Percentiles rank a stretch among this genome's conserved stretches.
Conservation (phyloP, 2,113 vertebrate genomes). For the Xenopus laevis region DNA sequence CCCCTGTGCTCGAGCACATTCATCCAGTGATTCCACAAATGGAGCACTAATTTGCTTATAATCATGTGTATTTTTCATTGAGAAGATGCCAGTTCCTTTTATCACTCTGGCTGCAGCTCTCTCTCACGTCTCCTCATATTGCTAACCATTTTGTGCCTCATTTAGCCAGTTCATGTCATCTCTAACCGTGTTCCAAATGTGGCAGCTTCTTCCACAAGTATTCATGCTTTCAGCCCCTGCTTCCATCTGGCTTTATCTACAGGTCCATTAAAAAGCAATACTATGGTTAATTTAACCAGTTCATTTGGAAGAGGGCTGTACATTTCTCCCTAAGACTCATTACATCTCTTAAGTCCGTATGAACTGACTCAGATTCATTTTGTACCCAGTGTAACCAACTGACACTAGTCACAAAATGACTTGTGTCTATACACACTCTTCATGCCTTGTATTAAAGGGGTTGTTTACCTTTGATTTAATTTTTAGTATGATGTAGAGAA, state of each 20-base stretch:
- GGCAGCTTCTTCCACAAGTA: background rate
- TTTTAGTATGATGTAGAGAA: no score
- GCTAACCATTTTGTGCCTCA: slow-evolving; percentile 22
- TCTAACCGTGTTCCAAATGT: background rate
- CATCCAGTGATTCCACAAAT: no score
- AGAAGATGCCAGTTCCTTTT: no score
- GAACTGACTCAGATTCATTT: background rate
- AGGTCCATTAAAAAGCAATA: slow-evolving; percentile 1
- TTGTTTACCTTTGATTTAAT: no score
- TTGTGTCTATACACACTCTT: no score
- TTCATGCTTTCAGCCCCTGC: background rate
- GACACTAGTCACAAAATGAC: background rate
- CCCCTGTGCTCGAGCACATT: no score
- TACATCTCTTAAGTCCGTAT: background rate
- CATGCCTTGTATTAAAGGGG: no score
- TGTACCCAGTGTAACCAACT: no score
- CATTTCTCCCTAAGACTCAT: no score
- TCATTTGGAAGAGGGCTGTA: background rate
- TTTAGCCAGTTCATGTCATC: slow-evolving; percentile 10
- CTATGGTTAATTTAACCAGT: background rate
- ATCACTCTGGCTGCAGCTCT: no score
- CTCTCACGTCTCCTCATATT: background rate
- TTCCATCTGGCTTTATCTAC: slow-evolving; percentile 5
- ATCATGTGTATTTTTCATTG: no score
- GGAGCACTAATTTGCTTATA: no score